Conservation (phyloP, 2,888 invertebrate species). For the Trachelus tabidus region DNA sequence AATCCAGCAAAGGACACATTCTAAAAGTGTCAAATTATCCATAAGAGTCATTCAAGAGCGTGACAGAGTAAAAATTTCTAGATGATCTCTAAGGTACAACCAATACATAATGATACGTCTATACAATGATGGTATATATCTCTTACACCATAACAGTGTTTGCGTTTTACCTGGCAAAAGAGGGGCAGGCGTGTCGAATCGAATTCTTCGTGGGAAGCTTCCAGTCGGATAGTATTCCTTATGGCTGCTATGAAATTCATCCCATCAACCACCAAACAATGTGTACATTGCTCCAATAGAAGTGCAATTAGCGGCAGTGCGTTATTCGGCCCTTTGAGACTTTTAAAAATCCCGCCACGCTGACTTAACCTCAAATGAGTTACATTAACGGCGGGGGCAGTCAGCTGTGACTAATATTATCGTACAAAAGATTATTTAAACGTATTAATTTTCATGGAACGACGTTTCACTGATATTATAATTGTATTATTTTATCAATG, state of each 20-base stretch:
- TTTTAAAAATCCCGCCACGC: not conserved
- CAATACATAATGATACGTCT: not conserved
- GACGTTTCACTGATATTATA: not conserved
- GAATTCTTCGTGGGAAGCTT: conserved; percentile 53
- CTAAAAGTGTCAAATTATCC: not conserved
- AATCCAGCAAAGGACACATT: not conserved
- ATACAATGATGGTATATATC: not conserved
- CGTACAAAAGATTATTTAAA: not conserved
- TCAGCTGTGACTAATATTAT: not conserved
- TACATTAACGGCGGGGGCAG: not conserved
- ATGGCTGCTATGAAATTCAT: conserved; percentile 14
- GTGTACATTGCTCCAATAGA: conserved; percentile 10
- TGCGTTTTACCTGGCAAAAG: conserved; percentile 23
- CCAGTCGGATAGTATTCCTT: not conserved
- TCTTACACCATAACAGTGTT: not conserved
- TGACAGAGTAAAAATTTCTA: not conserved
- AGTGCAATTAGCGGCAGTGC: conserved; percentile 20
- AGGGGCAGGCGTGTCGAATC: conserved; percentile 48
- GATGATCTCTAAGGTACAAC: not conserved
- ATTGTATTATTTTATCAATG: not conserved
- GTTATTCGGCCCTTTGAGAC: not conserved
- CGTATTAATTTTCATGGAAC: not conserved
- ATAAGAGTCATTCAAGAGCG: not conserved
- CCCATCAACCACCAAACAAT: conserved; percentile 24
- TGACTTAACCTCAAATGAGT: not conserved